phyloP scores from a whole-genome alignment of 2,888 invertebrate genomes.

The Cataglyphis cursor region DNA sequence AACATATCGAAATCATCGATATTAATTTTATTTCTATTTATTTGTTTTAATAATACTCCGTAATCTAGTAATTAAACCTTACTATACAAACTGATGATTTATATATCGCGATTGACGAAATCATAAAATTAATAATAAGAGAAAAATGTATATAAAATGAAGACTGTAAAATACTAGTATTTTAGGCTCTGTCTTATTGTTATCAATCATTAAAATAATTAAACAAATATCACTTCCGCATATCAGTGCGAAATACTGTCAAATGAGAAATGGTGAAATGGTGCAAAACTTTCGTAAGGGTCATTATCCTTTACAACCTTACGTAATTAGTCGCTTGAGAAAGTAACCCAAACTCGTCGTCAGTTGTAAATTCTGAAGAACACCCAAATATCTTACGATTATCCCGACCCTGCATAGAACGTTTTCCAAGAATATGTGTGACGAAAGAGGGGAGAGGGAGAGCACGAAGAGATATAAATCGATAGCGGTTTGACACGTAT shows the following conservation, averaged over 20 bases:
- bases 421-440: slow-evolving; percentile 11
- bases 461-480: slow-evolving; percentile 31
- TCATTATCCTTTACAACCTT: slow-evolving; percentile 60
- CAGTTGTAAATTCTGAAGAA: slow-evolving; percentile 31
- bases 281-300: slow-evolving; percentile 60
- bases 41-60: neutral
- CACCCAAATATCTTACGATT: slow-evolving; percentile 39
- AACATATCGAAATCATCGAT: neutral
- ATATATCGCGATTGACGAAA: neutral
- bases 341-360: slow-evolving; percentile 65
- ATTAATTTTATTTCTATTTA: neutral
- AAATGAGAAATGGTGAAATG: slow-evolving; percentile 26
- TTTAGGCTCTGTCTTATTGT: neutral
- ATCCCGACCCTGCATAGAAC: slow-evolving; percentile 8
- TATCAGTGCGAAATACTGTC: neutral
- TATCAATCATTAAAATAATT: slow-evolving; percentile 1
- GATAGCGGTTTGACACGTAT: slow-evolving; percentile 4
- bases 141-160: neutral
- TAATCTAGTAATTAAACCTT: neutral
- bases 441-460: slow-evolving; percentile 18
- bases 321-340: slow-evolving; percentile 67
- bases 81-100: neutral
- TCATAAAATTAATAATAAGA: neutral
- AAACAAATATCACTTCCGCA: neutral
- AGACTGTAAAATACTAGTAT: neutral